A percentile compares a stretch with the other conserved stretches of the same genome.
These are phyloP conservation scores for Branchinecta lynchi DNA, from an alignment of 1,140 invertebrate species.

Conservation along the genomic window DNA sequence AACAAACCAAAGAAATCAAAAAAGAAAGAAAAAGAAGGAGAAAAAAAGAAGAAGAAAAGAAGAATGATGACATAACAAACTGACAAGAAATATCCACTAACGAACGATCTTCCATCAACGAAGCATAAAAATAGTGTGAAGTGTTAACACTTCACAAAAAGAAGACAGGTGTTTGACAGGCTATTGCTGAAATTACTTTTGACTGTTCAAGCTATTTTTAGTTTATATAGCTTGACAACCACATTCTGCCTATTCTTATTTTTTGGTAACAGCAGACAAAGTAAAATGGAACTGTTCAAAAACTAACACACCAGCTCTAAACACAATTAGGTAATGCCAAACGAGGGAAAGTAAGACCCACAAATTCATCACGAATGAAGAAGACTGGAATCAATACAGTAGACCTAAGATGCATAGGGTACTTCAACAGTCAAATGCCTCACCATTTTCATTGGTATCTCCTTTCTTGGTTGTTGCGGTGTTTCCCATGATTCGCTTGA, in stretches of 20 bases:
- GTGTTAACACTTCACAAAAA: too few species aligned
- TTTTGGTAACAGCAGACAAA: background rate
- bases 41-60: too few species aligned
- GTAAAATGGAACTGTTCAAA: background rate
- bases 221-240: too few species aligned
- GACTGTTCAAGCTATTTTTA: too few species aligned
- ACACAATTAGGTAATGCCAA: background rate
- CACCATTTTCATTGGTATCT: constrained; percentile 21
- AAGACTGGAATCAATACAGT: background rate
- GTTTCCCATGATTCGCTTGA: constrained; percentile 20
- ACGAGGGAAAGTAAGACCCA: background rate
- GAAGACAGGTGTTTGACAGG: too few species aligned
- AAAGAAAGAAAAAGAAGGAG: too few species aligned
- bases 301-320: background rate
- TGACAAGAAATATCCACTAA: too few species aligned
- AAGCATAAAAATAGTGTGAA: too few species aligned
- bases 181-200: too few species aligned
- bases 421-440: constrained; percentile 10
- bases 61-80: too few species aligned
- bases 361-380: background rate
- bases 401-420: background rate
- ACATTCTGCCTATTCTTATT: background rate
- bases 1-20: too few species aligned
- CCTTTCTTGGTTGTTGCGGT: constrained; percentile 46
- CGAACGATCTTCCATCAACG: too few species aligned